Base-by-base conservation (phyloP, 2,888 invertebrate genomes). In the Minunthozetes semirufus region DNA sequence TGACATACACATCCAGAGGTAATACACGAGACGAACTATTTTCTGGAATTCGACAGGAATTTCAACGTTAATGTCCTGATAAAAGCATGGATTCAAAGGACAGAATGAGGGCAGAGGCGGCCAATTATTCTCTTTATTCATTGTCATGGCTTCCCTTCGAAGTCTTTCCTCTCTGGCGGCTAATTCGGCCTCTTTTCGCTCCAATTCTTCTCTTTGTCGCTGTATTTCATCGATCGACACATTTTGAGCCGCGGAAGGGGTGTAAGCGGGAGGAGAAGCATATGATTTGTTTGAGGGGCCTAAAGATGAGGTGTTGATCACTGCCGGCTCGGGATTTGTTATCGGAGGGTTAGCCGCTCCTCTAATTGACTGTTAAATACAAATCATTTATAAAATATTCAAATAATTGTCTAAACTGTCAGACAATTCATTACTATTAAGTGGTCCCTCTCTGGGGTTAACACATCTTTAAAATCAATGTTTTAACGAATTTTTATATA, bases 1-100 rank as follows among this genome's bases (percentile, higher is more conserved):
- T 29, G 13, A 59, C 27, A 88, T 87, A 97, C 94, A 92, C 87
- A 96, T 90, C 97, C 98, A 99, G 79, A 96, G 86, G 83, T 96
- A 94, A 83, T 98, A 99, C 76, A 97, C 87, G 82, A 93, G 89
- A 79, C 93, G 90, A 48, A 99, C 98, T 80, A 96, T 90, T 84
- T 91, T 91, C 84, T 99, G 98, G 85, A 99, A 99, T 83, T 98
- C 96, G 71, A 93, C 86, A 29, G 97, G 96, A 83, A 99, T 99
- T 83, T 99, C 99, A 68, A 99, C 92, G 83, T 94, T 93, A 80
- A 99, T 96, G 84, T 99, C 98, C 86, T 99, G 98, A 84, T 98
- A 98, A 86, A 99, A 99, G 84, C 99, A 99, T 0, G 99, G 98
- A 82, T 96, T 93, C 77, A 97, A 88, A 77, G 85, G 85, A 78